Percentiles rank a stretch among this genome's conserved stretches.
Conservation (phyloP, 2,113 vertebrate genomes). For the Menura novaehollandiae region DNA sequence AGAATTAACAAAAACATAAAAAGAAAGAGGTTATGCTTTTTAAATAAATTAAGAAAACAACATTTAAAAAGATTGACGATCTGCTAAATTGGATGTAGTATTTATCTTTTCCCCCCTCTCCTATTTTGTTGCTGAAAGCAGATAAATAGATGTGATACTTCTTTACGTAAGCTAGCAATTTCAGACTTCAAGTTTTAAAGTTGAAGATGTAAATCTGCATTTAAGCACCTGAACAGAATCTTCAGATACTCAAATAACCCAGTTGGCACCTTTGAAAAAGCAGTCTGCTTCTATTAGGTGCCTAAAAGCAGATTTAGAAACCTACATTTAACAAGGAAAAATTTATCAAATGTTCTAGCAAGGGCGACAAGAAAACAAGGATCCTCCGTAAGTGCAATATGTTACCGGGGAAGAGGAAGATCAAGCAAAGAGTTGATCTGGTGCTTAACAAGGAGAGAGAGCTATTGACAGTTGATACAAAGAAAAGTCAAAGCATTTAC, state of each 20-base stretch:
- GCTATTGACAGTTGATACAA: not conserved
- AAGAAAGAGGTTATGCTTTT: not conserved
- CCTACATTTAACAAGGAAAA: not conserved
- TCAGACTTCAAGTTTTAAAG: not conserved
- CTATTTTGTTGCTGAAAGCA: not conserved
- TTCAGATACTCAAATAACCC: not conserved
- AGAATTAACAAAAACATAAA: conserved; percentile 11
- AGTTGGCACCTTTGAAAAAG: not conserved
- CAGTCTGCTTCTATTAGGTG: not conserved
- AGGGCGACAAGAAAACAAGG: not conserved
- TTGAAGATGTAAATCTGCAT: not conserved
- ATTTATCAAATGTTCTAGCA: not conserved
- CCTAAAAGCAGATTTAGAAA: not conserved
- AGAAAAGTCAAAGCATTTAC: not conserved
- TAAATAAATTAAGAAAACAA: conserved; percentile 19
- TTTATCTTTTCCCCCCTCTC: fast-evolving
- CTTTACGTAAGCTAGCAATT: not conserved
- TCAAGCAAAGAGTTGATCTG: not conserved
- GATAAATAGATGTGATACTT: not conserved
- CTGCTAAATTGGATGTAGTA: not conserved
- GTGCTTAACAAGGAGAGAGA: not conserved
- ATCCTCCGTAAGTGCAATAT: not conserved
- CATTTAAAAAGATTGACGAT: not conserved
- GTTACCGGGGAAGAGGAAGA: not conserved
- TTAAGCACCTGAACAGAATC: not conserved